Evolutionary conservation across 2,888 invertebrate species (phyloP), one percentile per base, ranked within the genome.

Genomic region (Anagyrus pseudococci): DNA sequence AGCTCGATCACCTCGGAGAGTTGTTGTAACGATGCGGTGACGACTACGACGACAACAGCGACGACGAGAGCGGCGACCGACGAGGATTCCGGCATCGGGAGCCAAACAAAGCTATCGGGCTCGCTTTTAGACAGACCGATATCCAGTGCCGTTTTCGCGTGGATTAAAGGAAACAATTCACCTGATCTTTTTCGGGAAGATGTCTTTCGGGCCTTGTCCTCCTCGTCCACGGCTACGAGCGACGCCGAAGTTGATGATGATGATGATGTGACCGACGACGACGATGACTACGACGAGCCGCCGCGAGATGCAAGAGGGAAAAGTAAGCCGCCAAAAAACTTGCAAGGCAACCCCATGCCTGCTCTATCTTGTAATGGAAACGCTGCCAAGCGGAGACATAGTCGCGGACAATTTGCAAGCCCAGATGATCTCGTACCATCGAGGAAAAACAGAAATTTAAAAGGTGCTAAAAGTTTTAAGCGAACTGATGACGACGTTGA

Each of bases 81-180:
- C 50, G 77, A 78, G 20, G 78, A 78, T 55, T 77, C 78, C 0
- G 77, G 76, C 0, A 73, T 78, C 48, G 79, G 79, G 41, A 75
- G 74, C 7, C 77, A 78, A 47, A 69, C 58, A 37, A 64, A 64
- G 50, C 44, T 15, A 13, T 13, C 47, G 33, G 48, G 43, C 0
- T 19, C 29, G 25, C n/a, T 43, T 10, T 58, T 58, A 20, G 40
- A 10, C n/a, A 63, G 76, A 69, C 85, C 86, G 13, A 84, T 88
- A 60, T 87, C 86, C 3, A 80, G 83, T 49, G 87, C 87, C 1
- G 87, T 88, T 1, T 85, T 82, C 50, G 83, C 85, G 58, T 88
- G 88, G 88, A 82, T 87, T 69, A 79, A 80, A 13, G 73, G 76
- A 25, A 77, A 76, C 10, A 79, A 79, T 56, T 78, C 78, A 19